phyloP scores from a whole-genome alignment of 2,797 vertebrate genomes.

The Alca torda region DNA sequence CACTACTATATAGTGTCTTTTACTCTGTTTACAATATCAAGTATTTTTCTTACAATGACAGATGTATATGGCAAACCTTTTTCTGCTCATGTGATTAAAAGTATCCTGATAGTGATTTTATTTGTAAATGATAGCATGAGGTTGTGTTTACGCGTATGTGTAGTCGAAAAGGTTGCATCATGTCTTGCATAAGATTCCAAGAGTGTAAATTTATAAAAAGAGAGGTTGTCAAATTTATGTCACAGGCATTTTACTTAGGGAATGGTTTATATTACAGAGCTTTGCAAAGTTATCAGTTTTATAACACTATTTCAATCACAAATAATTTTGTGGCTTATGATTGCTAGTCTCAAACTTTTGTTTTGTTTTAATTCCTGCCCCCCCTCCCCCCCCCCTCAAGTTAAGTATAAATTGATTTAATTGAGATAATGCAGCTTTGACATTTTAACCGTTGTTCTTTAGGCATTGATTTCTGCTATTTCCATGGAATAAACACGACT shows the following conservation, averaged over 20 bases:
- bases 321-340: constrained; percentile 69
- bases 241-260: constrained; percentile 68
- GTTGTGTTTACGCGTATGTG: constrained; percentile 49
- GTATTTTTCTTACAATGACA: constrained; percentile 75
- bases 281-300: constrained; percentile 67
- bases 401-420: constrained; percentile 57
- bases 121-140: constrained; percentile 69
- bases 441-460: constrained; percentile 51
- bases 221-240: constrained; percentile 72
- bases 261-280: constrained; percentile 68
- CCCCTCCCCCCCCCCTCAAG: neutral
- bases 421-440: constrained; percentile 65
- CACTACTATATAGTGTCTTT: constrained; percentile 79
- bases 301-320: constrained; percentile 75
- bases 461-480: constrained; percentile 70
- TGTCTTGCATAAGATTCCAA: constrained; percentile 58
- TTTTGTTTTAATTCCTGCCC: neutral
- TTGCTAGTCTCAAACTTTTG: constrained; percentile 46
- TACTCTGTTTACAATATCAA: constrained; percentile 77
- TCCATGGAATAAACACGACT: constrained; percentile 67
- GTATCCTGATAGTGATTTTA: constrained; percentile 58
- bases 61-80: constrained; percentile 69
- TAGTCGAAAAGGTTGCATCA: constrained; percentile 59
- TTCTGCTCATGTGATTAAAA: constrained; percentile 72
- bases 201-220: constrained; percentile 67